Base-by-base conservation (phyloP, 2,113 vertebrate species). In the Anoura caudifer region DNA sequence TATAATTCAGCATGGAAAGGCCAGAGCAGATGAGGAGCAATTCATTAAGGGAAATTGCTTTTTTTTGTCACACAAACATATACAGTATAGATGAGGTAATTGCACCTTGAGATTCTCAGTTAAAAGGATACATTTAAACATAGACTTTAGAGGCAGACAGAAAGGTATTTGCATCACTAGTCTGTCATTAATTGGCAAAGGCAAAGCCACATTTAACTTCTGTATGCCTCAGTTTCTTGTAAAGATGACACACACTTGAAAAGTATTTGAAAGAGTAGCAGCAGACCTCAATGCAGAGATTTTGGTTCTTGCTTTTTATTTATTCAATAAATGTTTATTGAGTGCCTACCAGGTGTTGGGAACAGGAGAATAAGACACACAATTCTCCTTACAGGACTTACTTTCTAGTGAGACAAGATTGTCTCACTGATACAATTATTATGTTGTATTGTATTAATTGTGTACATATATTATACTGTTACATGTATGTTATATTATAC, bases 1-100 rank as follows among this genome's bases (percentile, higher is more conserved):
- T 72, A 72, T 85, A 93, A 88, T 85, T 93, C 77, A 96, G 45
- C 31, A 20, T 82, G 67, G 63, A 94, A 87, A 93, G 76, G 65
- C 63, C 65, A n/a, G 16, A 77, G 38, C 19, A 72, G 52, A 86
- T 16, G 52, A 87, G 38, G n/a, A 84, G 38, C 43, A 94, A 79
- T 80, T 81, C 3, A 1, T 80, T 73, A 90, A 84, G 9, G 86
- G 33, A 76, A 50, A 72, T 54, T 96, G 45, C 41, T 61, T 88
- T 83, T 91, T 91, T 72, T 95, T 94, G 73, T 91, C 86, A 92
- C 65, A 90, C 65, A 87, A 56, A 83, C 19, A 90, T 11, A 31
- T 31, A 33, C 15, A 72, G 45, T 72, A 70, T 31, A 73, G 54
- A 91, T 54, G 83, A 92, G 26, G 33, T 97, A 88, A 91, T 93